Evolutionary conservation across 2,888 invertebrate species (phyloP), one percentile per base, ranked within the genome.

Genomic region (Noctua fimbriata): DNA sequence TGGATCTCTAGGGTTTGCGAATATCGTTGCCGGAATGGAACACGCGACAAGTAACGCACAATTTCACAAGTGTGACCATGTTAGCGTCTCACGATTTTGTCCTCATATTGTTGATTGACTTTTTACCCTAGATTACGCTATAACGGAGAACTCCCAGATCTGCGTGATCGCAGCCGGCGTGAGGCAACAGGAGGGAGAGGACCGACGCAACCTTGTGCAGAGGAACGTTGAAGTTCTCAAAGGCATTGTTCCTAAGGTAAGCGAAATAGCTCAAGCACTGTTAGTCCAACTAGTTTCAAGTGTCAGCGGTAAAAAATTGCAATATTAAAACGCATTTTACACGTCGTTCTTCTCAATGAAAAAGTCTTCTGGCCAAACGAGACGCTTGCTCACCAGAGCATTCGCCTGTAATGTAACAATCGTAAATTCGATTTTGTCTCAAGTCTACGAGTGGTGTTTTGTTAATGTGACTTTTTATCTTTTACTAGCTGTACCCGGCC

Each of bases 111-210:
- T 24, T 28, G 1, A 10, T 47, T n/a, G 24, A 16, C 21, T 1
- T 14, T 41, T 52, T 44, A n/a, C 92, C 21, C 16, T 91, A 97
- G 98, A 99, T 94, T 99, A 98, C 92, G 94, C 97, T 0, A 97
- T 98, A 12, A 98, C 98, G 21, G 98, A 98, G 73, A 98, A 98
- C 73, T 99, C 99, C 0, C 98, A 98, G 89, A 95, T 99, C 65
- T 99, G 99, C 94, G 98, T 99, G 82, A 98, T 99, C 75, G 99
- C 99, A 0, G 99, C 99, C 9, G 99, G 99, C 4, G 99, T 98
- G 28, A 97, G 99, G 47, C 99, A 99, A 95, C 98, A 98, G 75
- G 98, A 99, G 93, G 99, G 99, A 0, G 99, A 99, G 95, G 97
- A 98, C 6, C 97, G 99, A n/a, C 97, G 99, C 69, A 98, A 98